Conservation (phyloP, 2,113 vertebrate genomes). For the Ctenomys sociabilis region DNA sequence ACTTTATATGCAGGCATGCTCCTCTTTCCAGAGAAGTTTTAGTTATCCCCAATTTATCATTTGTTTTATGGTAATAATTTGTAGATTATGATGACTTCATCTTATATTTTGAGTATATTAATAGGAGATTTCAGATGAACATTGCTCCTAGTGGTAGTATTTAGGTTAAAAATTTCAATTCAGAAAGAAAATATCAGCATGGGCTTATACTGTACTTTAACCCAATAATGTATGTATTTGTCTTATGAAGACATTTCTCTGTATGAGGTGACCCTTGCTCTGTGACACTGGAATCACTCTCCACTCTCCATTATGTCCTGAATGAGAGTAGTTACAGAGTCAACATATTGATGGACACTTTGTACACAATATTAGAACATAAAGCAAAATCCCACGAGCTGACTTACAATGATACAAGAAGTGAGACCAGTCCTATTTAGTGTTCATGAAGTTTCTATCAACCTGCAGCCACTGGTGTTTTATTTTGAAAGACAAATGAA, state of each 20-base stretch:
- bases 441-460: neutral
- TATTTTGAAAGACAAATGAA: constrained; percentile 66
- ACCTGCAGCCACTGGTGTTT: neutral
- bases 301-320: neutral
- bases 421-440: constrained; percentile 59
- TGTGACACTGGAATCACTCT: neutral
- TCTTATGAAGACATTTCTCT: neutral
- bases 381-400: constrained; percentile 46
- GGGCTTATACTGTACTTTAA: neutral
- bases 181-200: constrained; percentile 26
- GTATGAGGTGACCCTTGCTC: neutral
- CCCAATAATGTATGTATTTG: neutral
- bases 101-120: constrained; percentile 13
- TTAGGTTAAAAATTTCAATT: constrained; percentile 31
- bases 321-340: neutral
- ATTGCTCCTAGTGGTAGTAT: neutral
- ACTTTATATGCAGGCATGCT: neutral
- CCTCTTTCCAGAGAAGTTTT: neutral
- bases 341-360: neutral
- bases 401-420: constrained; percentile 67
- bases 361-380: neutral
- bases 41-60: neutral
- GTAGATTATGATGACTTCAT: constrained; percentile 9
- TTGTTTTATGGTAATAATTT: constrained; percentile 41
- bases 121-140: constrained; percentile 51